Conservation (phyloP, 2,797 vertebrate species). For the Bucorvus abyssinicus region DNA sequence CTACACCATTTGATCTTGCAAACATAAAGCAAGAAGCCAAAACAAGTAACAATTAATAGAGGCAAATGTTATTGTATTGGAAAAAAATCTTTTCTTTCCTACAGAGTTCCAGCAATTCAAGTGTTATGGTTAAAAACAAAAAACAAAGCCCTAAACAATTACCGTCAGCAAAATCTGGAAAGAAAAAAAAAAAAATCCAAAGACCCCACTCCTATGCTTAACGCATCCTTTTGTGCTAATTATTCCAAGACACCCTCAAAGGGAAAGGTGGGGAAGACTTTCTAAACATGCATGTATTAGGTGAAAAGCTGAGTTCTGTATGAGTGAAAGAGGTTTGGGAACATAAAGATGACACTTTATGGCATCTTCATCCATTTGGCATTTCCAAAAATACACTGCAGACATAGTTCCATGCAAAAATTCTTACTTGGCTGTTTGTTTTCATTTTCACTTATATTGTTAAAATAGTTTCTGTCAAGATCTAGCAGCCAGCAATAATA, state of each 20-base stretch:
- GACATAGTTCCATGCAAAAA: neutral
- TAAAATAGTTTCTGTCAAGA: neutral
- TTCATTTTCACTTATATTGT: neutral
- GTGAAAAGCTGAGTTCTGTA: neutral
- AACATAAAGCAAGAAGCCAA: neutral
- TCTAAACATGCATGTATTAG: neutral
- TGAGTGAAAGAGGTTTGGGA: neutral
- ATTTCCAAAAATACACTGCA: neutral
- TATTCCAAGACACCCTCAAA: neutral
- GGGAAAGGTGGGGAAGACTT: neutral
- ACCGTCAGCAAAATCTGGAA: neutral
- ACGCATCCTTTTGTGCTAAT: neutral
- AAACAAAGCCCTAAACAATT: neutral
- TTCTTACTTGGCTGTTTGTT: neutral
- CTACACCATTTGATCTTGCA: neutral
- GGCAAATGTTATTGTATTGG: neutral
- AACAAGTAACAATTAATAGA: neutral
- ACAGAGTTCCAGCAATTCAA: neutral
- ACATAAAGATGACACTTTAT: neutral
- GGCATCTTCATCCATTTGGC: neutral
- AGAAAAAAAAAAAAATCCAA: neutral
- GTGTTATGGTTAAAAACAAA: neutral
- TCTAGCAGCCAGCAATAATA: neutral
- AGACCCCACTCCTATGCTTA: neutral
- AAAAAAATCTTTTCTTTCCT: neutral